Evolutionary conservation across 2,888 invertebrate species (phyloP).

Genomic region (Meghimatium bilineatum): DNA sequence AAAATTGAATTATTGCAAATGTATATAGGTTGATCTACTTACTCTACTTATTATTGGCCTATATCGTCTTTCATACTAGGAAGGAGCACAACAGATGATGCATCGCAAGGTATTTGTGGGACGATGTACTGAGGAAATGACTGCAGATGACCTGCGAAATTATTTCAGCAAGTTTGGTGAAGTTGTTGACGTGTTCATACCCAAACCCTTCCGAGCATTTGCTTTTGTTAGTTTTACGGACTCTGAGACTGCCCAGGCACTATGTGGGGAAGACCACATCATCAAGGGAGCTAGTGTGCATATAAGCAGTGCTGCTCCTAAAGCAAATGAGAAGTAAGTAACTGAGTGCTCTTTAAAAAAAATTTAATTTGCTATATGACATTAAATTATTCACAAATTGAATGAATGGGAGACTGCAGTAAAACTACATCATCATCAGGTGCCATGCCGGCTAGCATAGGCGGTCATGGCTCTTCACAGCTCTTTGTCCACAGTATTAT

Average conservation of each 20-base stretch:
- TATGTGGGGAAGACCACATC: constrained; percentile 95
- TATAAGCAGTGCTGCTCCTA: constrained; percentile 80
- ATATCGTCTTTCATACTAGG: constrained; percentile 56
- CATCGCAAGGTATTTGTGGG: constrained; percentile 93
- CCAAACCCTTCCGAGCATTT: constrained; percentile 87
- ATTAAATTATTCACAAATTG: too few species aligned
- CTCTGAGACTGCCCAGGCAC: constrained; percentile 91
- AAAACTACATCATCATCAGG: too few species aligned
- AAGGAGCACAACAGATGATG: constrained; percentile 73
- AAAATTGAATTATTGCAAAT: too few species aligned
- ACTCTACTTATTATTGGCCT: not conserved
- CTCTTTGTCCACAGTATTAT: too few species aligned
- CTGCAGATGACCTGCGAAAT: constrained; percentile 90
- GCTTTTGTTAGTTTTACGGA: constrained; percentile 94
- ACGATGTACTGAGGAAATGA: constrained; percentile 93
- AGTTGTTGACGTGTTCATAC: constrained; percentile 97
- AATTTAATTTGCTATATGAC: too few species aligned
- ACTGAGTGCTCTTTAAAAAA: too few species aligned
- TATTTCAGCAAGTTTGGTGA: constrained; percentile 91
- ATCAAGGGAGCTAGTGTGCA: constrained; percentile 86
- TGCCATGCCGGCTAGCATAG: too few species aligned
- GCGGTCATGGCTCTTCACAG: too few species aligned
- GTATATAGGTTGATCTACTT: too few species aligned
- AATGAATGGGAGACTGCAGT: too few species aligned
- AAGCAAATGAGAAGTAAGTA: constrained; percentile 76